Evolutionary conservation across 1,140 invertebrate species (phyloP), one percentile per base, ranked within the genome.

Genomic region (Atopsyche davidsoni): DNA sequence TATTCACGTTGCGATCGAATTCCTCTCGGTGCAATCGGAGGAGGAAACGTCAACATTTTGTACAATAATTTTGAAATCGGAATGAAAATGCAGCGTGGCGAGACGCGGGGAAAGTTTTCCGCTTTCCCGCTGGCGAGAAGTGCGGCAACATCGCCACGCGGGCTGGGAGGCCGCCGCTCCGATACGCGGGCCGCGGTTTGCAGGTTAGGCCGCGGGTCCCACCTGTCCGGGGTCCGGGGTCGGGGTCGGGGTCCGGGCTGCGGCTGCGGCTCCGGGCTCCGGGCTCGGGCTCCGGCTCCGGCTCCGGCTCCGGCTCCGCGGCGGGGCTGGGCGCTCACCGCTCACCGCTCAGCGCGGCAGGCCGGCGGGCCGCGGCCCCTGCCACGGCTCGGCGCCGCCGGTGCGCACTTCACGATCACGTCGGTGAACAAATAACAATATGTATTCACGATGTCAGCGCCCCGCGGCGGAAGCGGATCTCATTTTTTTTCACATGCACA

Each of bases 231-330:
- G 35, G 35, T 36, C 35, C 6, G n/a, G 35, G 35, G 6, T 7
- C 35, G 13, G 7, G 35, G 17, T 4, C 35, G 35, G 13, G 35
- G 7, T 17, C n/a, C 6, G 6, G 35, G 13, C 31, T 21, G 21
- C 31, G 19, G 2, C 11, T 6, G 16, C 10, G 31, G 31, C 31
- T 4, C 14, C 9, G n/a, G 16, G 47, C 16, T 24, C 39, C 18
- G 17, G 14, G 47, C 38, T 11, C 28, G 32, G 22, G 16, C 42
- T 28, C 28, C 19, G 14, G 47, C 44, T 28, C 7, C 41, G 44
- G 19, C 44, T n/a, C 13, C 16, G 44, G 44, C 28, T 18, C 13
- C 19, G 16, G 25, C 7, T n/a, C 25, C 7, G n/a, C 25, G 25
- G 16, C n/a, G 16, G 36, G 16, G 11, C 10, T 17, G 36, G 36